Conservation (phyloP, 2,113 vertebrate genomes). For the Prochilodus magdalenae region DNA sequence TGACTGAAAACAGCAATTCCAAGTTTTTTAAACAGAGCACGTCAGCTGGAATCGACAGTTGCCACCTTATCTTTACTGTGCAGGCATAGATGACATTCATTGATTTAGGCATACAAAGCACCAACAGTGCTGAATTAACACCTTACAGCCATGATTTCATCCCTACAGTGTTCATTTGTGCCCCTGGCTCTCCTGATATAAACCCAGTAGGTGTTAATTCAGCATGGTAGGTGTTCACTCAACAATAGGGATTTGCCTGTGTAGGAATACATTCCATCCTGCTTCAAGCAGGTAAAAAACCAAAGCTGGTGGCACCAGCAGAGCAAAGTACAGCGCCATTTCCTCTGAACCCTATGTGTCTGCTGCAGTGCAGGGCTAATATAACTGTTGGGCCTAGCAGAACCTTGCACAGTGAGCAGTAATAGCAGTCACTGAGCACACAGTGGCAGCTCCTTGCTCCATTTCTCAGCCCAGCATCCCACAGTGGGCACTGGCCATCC, state of each 20-base stretch:
- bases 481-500: constrained; percentile 38
- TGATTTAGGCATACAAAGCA: not conserved
- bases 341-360: not conserved
- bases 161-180: not conserved
- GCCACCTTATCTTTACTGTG: not conserved
- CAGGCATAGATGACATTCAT: not conserved
- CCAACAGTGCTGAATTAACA: not conserved
- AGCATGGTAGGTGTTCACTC: not conserved
- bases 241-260: not conserved
- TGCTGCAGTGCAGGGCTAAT: constrained; percentile 24
- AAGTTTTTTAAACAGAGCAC: not conserved
- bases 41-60: not conserved
- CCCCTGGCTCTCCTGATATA: not conserved
- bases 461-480: constrained; percentile 20
- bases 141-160: not conserved
- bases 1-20: not conserved
- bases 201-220: not conserved
- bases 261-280: not conserved
- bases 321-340: not conserved
- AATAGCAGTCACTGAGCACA: constrained; percentile 32
- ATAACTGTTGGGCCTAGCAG: constrained; percentile 29
- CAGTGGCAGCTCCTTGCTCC: constrained; percentile 29
- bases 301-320: not conserved
- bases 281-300: not conserved
- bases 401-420: constrained; percentile 33